phyloP scores from a whole-genome alignment of 2,797 vertebrate species.

The Graptemys geographica region DNA sequence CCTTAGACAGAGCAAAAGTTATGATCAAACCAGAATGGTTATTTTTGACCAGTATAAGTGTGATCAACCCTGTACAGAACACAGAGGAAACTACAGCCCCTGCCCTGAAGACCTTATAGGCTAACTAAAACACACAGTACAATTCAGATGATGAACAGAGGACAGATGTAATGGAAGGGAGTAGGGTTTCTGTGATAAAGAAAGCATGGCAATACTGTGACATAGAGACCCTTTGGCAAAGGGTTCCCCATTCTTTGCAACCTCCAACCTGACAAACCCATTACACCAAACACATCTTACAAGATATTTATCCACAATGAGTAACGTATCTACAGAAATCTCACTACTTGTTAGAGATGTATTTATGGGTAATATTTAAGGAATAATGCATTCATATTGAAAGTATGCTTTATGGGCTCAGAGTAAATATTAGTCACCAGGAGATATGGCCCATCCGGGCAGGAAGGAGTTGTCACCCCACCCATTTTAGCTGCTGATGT shows the following conservation, averaged over 20 bases:
- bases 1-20: background rate
- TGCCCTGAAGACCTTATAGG: background rate
- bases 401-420: background rate
- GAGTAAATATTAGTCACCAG: background rate
- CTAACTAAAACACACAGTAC: background rate
- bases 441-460: background rate
- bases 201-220: background rate
- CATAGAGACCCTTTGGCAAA: background rate
- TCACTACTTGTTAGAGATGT: background rate
- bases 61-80: background rate
- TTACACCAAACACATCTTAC: background rate
- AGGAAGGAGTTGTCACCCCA: background rate
- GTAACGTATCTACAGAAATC: background rate
- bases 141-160: background rate
- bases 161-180: background rate
- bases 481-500: background rate
- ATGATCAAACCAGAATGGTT: background rate
- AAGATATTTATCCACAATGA: background rate
- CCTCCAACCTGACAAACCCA: background rate
- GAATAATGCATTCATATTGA: background rate
- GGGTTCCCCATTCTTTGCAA: background rate
- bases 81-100: background rate
- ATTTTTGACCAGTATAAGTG: no score
- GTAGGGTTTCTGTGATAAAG: background rate
- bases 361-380: background rate